Percentiles rank a stretch among this genome's conserved stretches.
Conservation (phyloP, 23 tunicate genomes). For the Trididemnum miniatum region DNA sequence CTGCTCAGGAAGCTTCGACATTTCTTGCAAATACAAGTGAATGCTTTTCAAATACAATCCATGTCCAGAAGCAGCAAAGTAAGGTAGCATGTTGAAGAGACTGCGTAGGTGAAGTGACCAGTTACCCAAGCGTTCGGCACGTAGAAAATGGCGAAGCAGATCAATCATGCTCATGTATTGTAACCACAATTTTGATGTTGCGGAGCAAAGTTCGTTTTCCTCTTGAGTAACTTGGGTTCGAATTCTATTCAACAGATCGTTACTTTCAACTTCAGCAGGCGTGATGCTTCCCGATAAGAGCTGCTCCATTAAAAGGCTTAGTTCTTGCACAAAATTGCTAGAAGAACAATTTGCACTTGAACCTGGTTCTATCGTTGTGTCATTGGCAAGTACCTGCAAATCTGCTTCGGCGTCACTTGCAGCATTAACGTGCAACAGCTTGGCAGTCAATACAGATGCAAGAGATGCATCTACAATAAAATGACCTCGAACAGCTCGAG, state of each 20-base stretch:
- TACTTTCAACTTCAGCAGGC: not conserved
- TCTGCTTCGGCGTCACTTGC: too few species aligned
- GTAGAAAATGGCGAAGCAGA: not conserved
- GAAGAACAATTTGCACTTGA: not conserved
- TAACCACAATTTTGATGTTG: not conserved
- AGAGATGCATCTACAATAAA: not conserved
- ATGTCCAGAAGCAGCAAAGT: conserved; percentile 13
- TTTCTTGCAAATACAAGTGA: too few species aligned
- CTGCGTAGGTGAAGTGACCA: not conserved
- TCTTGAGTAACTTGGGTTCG: not conserved
- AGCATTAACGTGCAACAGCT: too few species aligned
- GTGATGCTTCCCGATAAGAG: not conserved
- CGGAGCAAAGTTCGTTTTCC: not conserved
- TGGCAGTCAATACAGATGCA: not conserved
- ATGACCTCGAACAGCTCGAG: conserved; percentile 7
- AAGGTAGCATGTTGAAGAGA: not conserved
- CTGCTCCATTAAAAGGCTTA: not conserved
- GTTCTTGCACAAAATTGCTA: not conserved
- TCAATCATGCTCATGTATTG: conserved; percentile 1
- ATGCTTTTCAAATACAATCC: not conserved
- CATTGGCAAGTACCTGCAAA: too few species aligned
- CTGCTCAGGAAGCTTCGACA: not conserved
- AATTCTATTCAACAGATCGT: not conserved
- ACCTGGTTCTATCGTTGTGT: not conserved
- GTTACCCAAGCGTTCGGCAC: not conserved